phyloP scores from a whole-genome alignment of 2,888 invertebrate species.

The Nomada hirtipes region DNA sequence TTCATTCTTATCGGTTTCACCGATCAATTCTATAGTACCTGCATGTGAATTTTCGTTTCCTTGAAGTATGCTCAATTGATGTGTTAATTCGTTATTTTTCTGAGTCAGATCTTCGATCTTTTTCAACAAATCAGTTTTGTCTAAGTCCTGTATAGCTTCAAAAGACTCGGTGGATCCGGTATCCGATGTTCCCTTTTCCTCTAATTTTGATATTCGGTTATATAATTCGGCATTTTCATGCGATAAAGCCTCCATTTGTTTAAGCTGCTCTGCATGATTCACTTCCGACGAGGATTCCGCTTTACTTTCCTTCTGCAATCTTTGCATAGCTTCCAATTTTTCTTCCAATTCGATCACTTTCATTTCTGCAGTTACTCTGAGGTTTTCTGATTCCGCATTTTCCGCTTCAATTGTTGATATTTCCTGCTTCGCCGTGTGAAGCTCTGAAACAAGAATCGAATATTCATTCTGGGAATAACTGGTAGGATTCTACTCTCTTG shows the following conservation, averaged over 20 bases:
- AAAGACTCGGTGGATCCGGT: slow-evolving; percentile 78
- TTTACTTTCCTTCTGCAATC: slow-evolving; percentile 84
- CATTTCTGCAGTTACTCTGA: slow-evolving; percentile 91
- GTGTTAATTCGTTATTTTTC: slow-evolving; percentile 71
- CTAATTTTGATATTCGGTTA: slow-evolving; percentile 90
- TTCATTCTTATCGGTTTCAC: slow-evolving; percentile 76
- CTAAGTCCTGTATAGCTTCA: slow-evolving; percentile 74
- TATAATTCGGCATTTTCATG: slow-evolving; percentile 91
- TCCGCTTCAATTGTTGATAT: slow-evolving; percentile 87
- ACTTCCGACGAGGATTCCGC: slow-evolving; percentile 84
- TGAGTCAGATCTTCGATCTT: slow-evolving; percentile 74
- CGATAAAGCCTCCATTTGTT: slow-evolving; percentile 86
- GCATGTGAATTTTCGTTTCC: slow-evolving; percentile 73
- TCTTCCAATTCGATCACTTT: slow-evolving; percentile 92
- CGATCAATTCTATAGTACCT: slow-evolving; percentile 78
- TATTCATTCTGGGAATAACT: slow-evolving; percentile 2
- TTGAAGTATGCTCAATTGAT: slow-evolving; percentile 70
- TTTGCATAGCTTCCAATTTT: slow-evolving; percentile 86
- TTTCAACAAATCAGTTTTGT: slow-evolving; percentile 71
- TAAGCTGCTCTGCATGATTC: slow-evolving; percentile 86
- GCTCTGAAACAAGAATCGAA: slow-evolving; percentile 72
- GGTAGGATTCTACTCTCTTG: background rate
- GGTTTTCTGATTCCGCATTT: slow-evolving; percentile 87
- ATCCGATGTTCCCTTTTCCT: slow-evolving; percentile 76
- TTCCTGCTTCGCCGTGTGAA: slow-evolving; percentile 86